phyloP scores from a whole-genome alignment of 2,113 vertebrate genomes.

The Oreochromis niloticus region DNA sequence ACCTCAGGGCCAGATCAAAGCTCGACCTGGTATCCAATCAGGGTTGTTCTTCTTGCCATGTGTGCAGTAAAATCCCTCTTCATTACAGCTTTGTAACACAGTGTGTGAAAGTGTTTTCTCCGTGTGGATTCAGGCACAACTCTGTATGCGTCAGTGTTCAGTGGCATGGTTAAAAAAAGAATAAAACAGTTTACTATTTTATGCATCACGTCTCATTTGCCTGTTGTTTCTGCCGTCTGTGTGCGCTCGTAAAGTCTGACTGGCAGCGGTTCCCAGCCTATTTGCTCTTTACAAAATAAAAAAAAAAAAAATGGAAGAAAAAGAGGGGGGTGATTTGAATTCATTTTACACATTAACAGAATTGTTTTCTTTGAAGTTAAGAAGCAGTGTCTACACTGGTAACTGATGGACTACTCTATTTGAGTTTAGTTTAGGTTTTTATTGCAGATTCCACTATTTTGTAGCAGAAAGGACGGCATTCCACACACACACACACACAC shows the following conservation, averaged over 20 bases:
- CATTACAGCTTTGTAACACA: constrained; percentile 76
- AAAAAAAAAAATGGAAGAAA: neutral
- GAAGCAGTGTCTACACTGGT: neutral
- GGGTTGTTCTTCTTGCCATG: constrained; percentile 79
- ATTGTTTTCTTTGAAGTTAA: neutral
- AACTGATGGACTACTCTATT: neutral
- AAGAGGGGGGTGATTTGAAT: neutral
- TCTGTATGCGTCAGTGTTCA: constrained; percentile 93
- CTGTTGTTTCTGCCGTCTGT: neutral
- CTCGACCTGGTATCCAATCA: constrained; percentile 88
- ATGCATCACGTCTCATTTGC: constrained; percentile 85
- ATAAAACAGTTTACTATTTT: constrained; percentile 78
- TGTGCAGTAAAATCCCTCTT: constrained; percentile 72
- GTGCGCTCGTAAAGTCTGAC: neutral
- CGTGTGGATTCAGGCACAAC: constrained; percentile 88
- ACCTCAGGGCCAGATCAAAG: constrained; percentile 98
- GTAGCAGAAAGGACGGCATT: neutral
- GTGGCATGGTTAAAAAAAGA: constrained; percentile 78
- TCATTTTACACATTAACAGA: neutral
- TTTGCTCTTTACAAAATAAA: neutral
- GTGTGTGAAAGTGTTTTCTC: constrained; percentile 77
- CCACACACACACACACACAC: neutral
- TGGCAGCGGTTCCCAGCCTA: neutral
- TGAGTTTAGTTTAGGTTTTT: neutral
- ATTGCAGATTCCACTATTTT: neutral